These are phyloP conservation scores for Gobio gobio DNA, from an alignment of 2,113 vertebrate genomes.

Conservation along the genomic window DNA sequence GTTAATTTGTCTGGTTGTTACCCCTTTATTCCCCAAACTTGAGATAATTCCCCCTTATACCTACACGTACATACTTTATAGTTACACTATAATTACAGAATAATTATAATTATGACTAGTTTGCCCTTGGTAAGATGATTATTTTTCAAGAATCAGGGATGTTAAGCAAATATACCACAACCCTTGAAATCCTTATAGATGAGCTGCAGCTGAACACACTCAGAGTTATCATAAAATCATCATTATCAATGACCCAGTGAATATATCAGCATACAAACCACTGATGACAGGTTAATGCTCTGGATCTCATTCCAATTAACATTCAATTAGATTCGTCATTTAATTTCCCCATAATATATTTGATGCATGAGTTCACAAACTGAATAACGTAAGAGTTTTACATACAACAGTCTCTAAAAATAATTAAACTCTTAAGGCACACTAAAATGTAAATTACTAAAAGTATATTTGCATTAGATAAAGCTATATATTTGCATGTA, in stretches of 20 bases:
- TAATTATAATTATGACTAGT: not conserved
- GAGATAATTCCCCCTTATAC: too few relatives aligned
- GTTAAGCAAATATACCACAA: conserved; percentile 28
- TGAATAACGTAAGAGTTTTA: not conserved
- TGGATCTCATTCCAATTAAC: not conserved
- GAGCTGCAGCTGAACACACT: not conserved
- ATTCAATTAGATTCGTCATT: not conserved
- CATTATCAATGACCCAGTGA: not conserved
- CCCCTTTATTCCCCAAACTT: too few relatives aligned
- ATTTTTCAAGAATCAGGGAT: not conserved
- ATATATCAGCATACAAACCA: not conserved
- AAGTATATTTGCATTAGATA: not conserved
- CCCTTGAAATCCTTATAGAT: conserved; percentile 11
- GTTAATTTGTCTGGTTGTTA: too few relatives aligned
- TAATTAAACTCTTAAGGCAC: not conserved
- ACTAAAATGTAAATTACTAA: not conserved
- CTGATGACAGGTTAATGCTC: not conserved
- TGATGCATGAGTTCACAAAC: not conserved
- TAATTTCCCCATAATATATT: not conserved
- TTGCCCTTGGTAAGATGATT: too few relatives aligned
- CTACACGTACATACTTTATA: too few relatives aligned
- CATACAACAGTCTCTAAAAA: not conserved
- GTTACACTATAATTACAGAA: too few relatives aligned
- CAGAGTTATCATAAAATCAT: not conserved
- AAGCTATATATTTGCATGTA: not conserved